Conservation (phyloP, 2,797 vertebrate species). For the Sylvilagus floridanus region DNA sequence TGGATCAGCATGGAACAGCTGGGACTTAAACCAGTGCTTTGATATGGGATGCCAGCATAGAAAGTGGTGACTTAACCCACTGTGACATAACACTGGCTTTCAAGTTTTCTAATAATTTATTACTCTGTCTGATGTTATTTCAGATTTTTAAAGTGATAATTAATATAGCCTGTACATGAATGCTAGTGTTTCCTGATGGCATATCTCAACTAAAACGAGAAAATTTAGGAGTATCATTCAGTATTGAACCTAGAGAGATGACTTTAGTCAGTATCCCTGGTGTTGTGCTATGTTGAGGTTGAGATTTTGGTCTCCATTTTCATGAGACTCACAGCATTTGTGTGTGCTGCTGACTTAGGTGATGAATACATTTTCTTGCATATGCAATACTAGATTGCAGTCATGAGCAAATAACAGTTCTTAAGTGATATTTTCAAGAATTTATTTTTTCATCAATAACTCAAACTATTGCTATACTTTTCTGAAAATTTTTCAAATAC, state of each 20-base stretch:
- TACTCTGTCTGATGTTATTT: not conserved
- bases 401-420: not conserved
- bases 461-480: not conserved
- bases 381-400: not conserved
- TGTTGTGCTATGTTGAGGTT: not conserved
- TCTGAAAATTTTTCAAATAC: slow-evolving; percentile 24
- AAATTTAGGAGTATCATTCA: not conserved
- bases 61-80: too few species aligned
- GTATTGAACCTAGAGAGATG: not conserved
- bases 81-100: not conserved
- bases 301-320: not conserved
- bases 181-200: not conserved
- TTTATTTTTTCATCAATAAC: not conserved
- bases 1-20: too few species aligned
- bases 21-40: too few species aligned
- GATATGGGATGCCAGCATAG: too few species aligned
- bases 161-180: not conserved
- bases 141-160: not conserved
- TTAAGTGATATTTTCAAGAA: not conserved
- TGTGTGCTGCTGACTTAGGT: not conserved
- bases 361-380: not conserved
- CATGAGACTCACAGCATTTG: not conserved
- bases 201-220: not conserved
- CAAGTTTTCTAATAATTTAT: not conserved
- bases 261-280: not conserved